Conservation (phyloP, 2,113 vertebrate genomes). For the Mungos mungo region DNA sequence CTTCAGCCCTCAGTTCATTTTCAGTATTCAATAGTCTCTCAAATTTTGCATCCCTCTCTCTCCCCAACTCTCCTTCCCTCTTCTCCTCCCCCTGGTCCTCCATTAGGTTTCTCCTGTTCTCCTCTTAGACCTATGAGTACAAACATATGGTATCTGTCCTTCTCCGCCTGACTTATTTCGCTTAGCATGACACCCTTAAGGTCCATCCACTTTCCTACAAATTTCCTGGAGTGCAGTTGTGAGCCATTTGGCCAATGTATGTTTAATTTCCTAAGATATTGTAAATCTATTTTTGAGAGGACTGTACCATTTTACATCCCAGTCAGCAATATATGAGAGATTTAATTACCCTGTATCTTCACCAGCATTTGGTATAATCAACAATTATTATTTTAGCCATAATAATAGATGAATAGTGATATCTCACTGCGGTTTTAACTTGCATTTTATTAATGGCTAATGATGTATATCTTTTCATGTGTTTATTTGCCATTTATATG, state of each 20-base stretch:
- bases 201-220: no score
- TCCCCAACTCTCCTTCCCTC: no score
- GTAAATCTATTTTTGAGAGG: neutral
- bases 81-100: no score
- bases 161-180: no score
- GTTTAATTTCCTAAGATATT: neutral
- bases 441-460: neutral
- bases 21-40: no score
- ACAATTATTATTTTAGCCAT: neutral
- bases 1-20: no score
- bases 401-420: neutral
- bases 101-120: no score
- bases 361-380: neutral
- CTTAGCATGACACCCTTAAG: no score
- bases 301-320: neutral
- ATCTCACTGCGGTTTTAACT: neutral
- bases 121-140: no score
- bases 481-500: neutral
- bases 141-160: no score
- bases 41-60: no score
- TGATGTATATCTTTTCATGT: neutral
- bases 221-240: neutral
- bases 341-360: neutral
- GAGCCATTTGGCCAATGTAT: neutral
- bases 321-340: neutral